Percentiles rank a stretch among this genome's conserved stretches.
phyloP scores from a whole-genome alignment of 2,888 invertebrate genomes.

The Sabatieria punctata region DNA sequence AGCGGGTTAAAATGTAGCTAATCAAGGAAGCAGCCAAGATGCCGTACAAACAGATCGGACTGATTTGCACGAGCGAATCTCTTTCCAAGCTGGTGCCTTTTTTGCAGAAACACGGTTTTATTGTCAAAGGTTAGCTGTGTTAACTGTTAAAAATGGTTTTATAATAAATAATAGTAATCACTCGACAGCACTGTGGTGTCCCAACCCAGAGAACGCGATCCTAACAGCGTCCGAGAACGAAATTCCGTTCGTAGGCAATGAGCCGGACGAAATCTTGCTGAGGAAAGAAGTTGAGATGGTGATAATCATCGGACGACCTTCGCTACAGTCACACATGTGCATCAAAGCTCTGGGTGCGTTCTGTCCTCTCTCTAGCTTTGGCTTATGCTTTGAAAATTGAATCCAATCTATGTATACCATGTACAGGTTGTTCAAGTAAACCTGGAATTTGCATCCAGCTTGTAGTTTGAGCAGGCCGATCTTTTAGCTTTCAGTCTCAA shows the following conservation, averaged over 20 bases:
- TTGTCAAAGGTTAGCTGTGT: too few relatives aligned
- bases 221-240: not conserved
- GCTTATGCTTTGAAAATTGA: too few relatives aligned
- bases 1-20: too few relatives aligned
- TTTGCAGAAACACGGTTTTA: not conserved
- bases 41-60: not conserved
- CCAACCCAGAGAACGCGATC: not conserved
- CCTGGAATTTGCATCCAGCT: too few relatives aligned
- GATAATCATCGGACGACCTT: conserved; percentile 80
- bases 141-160: too few relatives aligned
- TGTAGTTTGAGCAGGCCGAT: too few relatives aligned
- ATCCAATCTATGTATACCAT: too few relatives aligned
- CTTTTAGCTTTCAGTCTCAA: too few relatives aligned
- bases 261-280: conserved; percentile 64
- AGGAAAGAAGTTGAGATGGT: conserved; percentile 83
- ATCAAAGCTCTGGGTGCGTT: conserved; percentile 85
- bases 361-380: too few relatives aligned
- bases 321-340: conserved; percentile 80
- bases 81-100: not conserved
- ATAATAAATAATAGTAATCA: too few relatives aligned
- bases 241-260: conserved; percentile 24
- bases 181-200: conserved; percentile 3
- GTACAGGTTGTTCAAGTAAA: too few relatives aligned
- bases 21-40: too few relatives aligned
- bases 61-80: not conserved